These are phyloP conservation scores for Pomacea canaliculata DNA, from an alignment of 2,888 invertebrate species.

Conservation along the genomic window DNA sequence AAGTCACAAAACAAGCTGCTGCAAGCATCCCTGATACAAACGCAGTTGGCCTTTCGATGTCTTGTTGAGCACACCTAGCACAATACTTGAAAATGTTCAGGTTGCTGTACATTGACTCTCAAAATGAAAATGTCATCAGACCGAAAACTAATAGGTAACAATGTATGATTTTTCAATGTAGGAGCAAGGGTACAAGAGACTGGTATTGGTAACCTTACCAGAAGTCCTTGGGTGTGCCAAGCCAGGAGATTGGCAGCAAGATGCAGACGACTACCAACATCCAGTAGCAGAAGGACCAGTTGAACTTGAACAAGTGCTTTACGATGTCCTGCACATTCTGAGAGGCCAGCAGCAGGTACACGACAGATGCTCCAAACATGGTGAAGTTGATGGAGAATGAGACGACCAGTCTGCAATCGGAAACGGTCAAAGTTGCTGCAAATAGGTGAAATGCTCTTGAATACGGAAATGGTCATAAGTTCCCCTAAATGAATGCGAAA, in stretches of 20 bases:
- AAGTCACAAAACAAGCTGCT: no score
- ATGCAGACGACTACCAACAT: conserved; percentile 81
- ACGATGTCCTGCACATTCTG: conserved; percentile 82
- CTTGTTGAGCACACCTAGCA: no score
- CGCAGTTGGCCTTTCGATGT: no score
- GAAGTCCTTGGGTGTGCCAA: conserved; percentile 92
- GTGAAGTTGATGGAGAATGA: conserved; percentile 77
- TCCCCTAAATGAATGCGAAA: not conserved
- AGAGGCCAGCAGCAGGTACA: conserved; percentile 78
- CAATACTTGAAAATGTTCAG: no score
- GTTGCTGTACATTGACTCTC: no score
- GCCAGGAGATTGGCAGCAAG: conserved; percentile 86
- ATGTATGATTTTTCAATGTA: no score
- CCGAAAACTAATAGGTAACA: no score
- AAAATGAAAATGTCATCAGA: not conserved
- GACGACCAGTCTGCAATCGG: conserved; percentile 69
- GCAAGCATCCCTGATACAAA: no score
- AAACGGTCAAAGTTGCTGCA: not conserved
- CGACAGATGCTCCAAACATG: conserved; percentile 77
- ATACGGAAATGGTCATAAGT: not conserved
- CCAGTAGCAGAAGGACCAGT: conserved; percentile 85
- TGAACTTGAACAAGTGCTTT: conserved; percentile 71
- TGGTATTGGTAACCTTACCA: conserved; percentile 79
- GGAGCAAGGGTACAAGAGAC: not conserved
- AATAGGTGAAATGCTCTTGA: not conserved